Conservation (phyloP, 2,113 vertebrate genomes). For the Myotis brandtii region DNA sequence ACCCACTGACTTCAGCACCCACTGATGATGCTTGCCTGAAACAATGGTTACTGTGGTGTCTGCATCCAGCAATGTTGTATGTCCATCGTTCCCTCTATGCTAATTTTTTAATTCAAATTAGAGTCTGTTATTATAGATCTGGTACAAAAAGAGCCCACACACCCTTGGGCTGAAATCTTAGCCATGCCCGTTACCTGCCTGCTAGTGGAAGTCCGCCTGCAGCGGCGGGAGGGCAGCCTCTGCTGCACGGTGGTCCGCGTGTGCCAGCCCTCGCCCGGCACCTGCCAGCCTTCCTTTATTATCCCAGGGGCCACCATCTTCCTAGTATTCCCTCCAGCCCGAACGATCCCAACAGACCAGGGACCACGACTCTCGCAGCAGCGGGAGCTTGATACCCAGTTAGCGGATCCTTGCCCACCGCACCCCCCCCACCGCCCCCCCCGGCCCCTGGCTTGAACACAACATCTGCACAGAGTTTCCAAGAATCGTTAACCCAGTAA, state of each 20-base stretch:
- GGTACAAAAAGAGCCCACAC: not conserved
- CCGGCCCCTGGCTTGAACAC: not conserved
- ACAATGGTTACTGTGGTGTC: rapidly evolving
- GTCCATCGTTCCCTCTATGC: not conserved
- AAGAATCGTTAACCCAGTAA: not conserved
- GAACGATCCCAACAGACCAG: not conserved
- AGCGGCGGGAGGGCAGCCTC: rapidly evolving
- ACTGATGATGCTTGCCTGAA: rapidly evolving
- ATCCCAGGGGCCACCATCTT: too few relatives aligned
- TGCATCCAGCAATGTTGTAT: rapidly evolving
- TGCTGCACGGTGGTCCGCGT: rapidly evolving
- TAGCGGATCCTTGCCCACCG: not conserved
- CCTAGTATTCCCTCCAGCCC: not conserved
- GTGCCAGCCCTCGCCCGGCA: rapidly evolving
- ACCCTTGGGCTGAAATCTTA: not conserved
- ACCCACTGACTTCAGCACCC: rapidly evolving
- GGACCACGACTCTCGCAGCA: not conserved
- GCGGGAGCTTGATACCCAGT: not conserved
- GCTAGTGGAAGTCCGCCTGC: rapidly evolving
- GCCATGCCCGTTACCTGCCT: rapidly evolving
- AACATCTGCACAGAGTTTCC: not conserved
- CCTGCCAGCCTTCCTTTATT: not conserved
- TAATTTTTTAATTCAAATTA: not conserved
- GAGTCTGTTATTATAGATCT: not conserved
- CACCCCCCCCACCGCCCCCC: not conserved